Base-by-base conservation (phyloP, 2,797 vertebrate species). In the Oophaga sylvatica region DNA sequence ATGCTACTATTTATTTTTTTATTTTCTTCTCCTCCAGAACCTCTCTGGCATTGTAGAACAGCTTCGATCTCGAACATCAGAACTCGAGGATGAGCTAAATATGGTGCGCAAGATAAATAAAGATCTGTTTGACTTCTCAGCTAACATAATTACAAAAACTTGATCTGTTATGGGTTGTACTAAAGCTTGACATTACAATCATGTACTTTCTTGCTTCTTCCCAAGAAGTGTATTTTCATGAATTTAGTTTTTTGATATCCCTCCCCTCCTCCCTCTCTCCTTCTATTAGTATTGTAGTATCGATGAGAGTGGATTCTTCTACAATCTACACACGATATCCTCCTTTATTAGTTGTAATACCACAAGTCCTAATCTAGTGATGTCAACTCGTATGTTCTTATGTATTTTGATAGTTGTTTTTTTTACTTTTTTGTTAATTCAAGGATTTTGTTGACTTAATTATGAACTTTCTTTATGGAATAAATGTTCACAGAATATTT, bases 81-180 rank as follows among this genome's bases (percentile, higher is more conserved):
- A 98, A 91, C 93, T 99, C 73, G 97, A 99, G 86, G 97, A 98
- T n/a, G 97, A 99, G 90, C 96, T 98, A 89, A 95, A 95, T 87
- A 97, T 95, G 63, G 95, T 99, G 90, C 96, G 97, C 89, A 99
- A 97, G 88, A 96, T 98, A 93, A 99, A 99, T 94, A 97, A 97
- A 87, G 96, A 97, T 91, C 94, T 99, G 65, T 99, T 97, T 0
- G 97, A 99, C 90, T 99, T 99, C 93, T 97, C 97, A 2, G 95
- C 95, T 15, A 96, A 96, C 90, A 94, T 99, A 87, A 95, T 99
- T 87, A 97, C 96, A 10, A 97, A 98, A 78, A 95, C 95, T 83
- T 95, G 93, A 92, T 17, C 31, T 53, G 59, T 77, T 48, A 13
- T 65, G 35, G 11, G 13, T 35, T 20, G 6, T 20, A 71, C 48